Percentiles rank a stretch among this genome's conserved stretches.
These are phyloP conservation scores for Smithornis capensis DNA, from an alignment of 2,113 vertebrate genomes.

Conservation along the genomic window DNA sequence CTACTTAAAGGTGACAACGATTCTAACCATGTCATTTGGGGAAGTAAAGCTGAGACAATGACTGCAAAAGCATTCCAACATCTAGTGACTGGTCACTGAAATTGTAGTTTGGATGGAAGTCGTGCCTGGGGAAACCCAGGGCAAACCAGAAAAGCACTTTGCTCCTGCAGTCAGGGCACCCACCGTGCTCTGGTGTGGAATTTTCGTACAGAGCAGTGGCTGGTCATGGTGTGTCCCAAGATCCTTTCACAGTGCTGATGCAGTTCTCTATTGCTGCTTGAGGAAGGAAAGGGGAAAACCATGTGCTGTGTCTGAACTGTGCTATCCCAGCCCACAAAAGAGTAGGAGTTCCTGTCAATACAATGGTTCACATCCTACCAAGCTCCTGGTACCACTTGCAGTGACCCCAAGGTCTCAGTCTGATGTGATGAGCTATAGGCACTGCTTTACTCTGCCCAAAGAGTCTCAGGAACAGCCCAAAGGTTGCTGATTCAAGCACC, in stretches of 20 bases:
- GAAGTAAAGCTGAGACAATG: not conserved
- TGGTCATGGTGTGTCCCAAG: fast-evolving
- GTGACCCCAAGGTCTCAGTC: not conserved
- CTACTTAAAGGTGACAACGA: not conserved
- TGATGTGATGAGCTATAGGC: not conserved
- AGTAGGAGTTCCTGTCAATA: fast-evolving
- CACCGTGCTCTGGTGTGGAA: fast-evolving
- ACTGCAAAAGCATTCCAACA: not conserved
- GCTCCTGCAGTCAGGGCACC: not conserved
- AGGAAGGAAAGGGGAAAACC: not conserved
- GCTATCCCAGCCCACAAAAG: not conserved
- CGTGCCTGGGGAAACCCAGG: fast-evolving
- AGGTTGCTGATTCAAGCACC: not conserved
- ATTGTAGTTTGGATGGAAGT: not conserved
- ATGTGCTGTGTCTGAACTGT: not conserved
- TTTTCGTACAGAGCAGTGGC: fast-evolving
- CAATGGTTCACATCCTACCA: fast-evolving
- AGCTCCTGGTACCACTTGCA: not conserved
- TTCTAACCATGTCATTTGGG: fast-evolving
- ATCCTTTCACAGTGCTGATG: fast-evolving
- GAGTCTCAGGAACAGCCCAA: not conserved
- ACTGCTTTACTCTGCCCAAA: not conserved
- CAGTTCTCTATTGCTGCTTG: not conserved
- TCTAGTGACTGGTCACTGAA: not conserved
- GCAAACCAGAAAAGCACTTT: not conserved